A percentile compares a stretch with the other conserved stretches of the same genome.
Conservation (phyloP, 2,888 invertebrate species). For the Oscheius onirici region DNA sequence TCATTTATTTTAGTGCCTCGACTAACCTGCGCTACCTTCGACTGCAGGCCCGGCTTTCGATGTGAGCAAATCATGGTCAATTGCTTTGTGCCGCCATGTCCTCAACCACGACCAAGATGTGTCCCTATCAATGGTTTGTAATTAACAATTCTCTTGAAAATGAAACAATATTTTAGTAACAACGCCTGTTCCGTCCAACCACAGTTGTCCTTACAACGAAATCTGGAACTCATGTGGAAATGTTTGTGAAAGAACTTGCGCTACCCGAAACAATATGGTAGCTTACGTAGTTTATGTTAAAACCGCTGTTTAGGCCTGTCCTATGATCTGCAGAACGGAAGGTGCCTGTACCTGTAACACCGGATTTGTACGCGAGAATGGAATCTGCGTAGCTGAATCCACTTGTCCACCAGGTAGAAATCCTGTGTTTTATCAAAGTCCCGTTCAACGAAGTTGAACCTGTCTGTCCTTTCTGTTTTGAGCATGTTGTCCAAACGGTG, state of each 20-base stretch:
- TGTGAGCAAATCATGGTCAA: slow-evolving; percentile 8
- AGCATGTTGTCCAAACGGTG: background rate
- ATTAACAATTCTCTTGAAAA: too few species aligned
- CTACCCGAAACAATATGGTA: background rate
- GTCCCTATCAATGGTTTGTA: slow-evolving; percentile 14
- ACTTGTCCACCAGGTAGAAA: slow-evolving; percentile 18
- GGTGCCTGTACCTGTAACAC: slow-evolving; percentile 11
- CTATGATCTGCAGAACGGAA: slow-evolving; percentile 1
- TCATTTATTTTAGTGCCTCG: background rate
- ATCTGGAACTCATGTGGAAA: slow-evolving; percentile 15
- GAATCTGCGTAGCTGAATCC: slow-evolving; percentile 6
- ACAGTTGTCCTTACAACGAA: slow-evolving; percentile 1
- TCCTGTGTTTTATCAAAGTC: background rate
- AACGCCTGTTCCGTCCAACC: background rate
- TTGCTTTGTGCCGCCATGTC: slow-evolving; percentile 22
- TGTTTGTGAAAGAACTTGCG: slow-evolving; percentile 19
- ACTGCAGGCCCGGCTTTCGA: slow-evolving; percentile 5
- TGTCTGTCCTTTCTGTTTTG: background rate
- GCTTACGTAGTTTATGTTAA: too few species aligned
- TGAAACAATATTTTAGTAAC: background rate
- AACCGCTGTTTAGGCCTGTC: background rate
- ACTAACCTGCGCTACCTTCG: slow-evolving; percentile 14
- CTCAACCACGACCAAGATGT: slow-evolving; percentile 24
- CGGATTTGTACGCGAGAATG: slow-evolving; percentile 21
- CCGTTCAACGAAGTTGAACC: background rate